Evolutionary conservation across 53 echinoderm and acorn worm species (phyloP).

Genomic region (Apostichopus leukothele): DNA sequence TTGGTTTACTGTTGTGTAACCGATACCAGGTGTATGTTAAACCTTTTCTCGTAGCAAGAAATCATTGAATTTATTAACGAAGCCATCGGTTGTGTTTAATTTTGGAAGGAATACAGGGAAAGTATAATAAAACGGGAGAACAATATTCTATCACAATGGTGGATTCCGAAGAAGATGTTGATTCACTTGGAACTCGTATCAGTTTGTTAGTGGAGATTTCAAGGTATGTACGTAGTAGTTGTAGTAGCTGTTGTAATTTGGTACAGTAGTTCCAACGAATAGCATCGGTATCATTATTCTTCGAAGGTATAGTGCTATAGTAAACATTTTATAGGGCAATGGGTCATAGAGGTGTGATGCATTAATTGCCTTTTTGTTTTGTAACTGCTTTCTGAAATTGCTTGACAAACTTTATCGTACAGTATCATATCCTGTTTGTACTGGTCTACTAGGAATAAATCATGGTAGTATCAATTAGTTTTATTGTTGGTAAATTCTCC

Average conservation of each 20-base stretch:
- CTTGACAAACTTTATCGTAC: no score
- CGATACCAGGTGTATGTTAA: constrained; percentile 3
- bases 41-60: not conserved
- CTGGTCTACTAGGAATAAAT: no score
- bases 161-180: not conserved
- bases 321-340: no score
- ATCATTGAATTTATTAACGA: not conserved
- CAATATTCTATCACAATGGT: not conserved
- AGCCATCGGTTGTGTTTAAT: not conserved
- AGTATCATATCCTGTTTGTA: no score
- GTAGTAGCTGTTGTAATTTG: not conserved
- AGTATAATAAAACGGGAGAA: not conserved
- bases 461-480: no score
- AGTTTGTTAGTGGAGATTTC: constrained; percentile 12
- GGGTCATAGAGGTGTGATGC: no score
- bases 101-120: not conserved
- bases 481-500: no score
- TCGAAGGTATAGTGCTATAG: no score
- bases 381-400: no score
- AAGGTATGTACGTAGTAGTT: not conserved
- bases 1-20: not conserved
- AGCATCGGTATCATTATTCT: not conserved
- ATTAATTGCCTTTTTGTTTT: no score
- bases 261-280: not conserved
- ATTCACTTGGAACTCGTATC: constrained; percentile 17